phyloP scores from a whole-genome alignment of 1,140 invertebrate species.

The Nilaparvata lugens region DNA sequence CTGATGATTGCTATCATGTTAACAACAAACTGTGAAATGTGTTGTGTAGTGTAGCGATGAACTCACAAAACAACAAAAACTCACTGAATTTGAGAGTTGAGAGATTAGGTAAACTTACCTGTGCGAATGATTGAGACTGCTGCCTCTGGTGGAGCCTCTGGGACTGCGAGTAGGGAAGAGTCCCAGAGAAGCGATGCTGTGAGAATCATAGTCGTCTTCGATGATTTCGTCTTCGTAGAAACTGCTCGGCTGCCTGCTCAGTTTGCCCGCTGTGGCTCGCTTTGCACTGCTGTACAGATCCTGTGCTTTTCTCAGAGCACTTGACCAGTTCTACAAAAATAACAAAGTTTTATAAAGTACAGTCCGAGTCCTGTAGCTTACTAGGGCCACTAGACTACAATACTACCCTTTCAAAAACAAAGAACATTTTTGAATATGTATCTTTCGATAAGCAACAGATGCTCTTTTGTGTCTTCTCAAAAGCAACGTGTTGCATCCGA shows the following conservation, averaged over 20 bases:
- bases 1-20: no score
- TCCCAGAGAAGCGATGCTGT: constrained; percentile 28
- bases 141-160: constrained; percentile 31
- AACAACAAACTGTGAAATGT: no score
- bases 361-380: constrained; percentile 4
- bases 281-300: constrained; percentile 49
- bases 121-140: constrained; percentile 36
- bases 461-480: no score
- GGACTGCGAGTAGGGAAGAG: constrained; percentile 30
- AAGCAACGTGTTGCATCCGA: no score
- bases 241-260: constrained; percentile 25
- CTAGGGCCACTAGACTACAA: not conserved
- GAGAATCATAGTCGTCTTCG: constrained; percentile 31
- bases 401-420: no score
- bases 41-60: no score
- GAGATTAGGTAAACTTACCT: constrained; percentile 24
- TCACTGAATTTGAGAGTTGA: no score
- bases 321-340: constrained; percentile 46
- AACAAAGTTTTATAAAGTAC: no score
- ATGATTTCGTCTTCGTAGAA: constrained; percentile 20
- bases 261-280: constrained; percentile 31
- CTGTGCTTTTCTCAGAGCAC: constrained; percentile 54
- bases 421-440: no score
- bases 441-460: no score
- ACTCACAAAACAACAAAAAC: no score